A percentile compares a stretch with the other conserved stretches of the same genome.
Evolutionary conservation across 2,797 vertebrate species (phyloP).

Genomic region (Mormyrus proboscirostris): DNA sequence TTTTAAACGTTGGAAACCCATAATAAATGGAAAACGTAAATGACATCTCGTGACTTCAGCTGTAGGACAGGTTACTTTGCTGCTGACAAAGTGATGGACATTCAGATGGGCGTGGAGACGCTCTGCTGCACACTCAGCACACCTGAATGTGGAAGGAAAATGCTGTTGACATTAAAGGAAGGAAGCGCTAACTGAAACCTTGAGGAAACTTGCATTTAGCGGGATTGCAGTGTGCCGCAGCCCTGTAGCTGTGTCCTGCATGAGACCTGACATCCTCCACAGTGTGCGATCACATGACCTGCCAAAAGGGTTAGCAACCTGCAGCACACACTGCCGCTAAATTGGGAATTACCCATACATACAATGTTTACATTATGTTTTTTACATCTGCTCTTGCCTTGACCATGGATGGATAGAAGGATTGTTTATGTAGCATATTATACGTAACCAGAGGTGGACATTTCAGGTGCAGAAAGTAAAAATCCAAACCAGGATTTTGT

Average conservation of each 20-base stretch:
- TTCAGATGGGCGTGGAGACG: neutral
- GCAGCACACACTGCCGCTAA: neutral
- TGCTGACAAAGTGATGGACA: constrained; percentile 1
- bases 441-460: neutral
- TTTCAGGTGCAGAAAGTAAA: neutral
- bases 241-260: neutral
- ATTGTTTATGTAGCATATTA: neutral
- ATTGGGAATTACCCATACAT: neutral
- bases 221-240: neutral
- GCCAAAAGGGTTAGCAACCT: neutral
- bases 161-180: neutral
- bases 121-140: neutral
- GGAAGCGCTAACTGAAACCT: neutral
- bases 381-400: neutral
- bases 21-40: neutral
- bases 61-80: neutral
- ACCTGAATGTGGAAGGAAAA: neutral
- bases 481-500: neutral
- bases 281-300: neutral
- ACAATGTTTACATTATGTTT: neutral
- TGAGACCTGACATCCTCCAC: constrained; percentile 12
- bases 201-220: neutral
- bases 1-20: neutral
- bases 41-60: constrained; percentile 14
- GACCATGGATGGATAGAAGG: neutral